Evolutionary conservation across 1,140 invertebrate species (phyloP).

Genomic region (Drosophila triauraria): DNA sequence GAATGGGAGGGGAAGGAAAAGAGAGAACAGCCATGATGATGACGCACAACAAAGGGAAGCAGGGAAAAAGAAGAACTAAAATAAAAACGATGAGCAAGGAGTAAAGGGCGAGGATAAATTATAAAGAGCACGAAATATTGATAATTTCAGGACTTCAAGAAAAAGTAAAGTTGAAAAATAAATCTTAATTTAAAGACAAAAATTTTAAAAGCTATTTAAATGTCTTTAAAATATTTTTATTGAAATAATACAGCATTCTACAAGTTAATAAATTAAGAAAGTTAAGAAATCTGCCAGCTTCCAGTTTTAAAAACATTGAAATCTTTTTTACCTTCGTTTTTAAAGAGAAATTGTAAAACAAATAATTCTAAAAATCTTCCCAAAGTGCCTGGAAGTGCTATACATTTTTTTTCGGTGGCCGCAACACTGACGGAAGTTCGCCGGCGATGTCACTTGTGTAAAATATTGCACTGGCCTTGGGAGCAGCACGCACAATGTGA

Average conservation of each 20-base stretch:
- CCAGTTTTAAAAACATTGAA: no score
- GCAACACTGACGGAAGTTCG: slow-evolving; percentile 67
- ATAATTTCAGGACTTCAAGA: no score
- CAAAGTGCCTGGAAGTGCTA: not conserved
- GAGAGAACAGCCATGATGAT: slow-evolving; percentile 45
- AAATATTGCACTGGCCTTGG: slow-evolving; percentile 81
- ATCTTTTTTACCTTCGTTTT: no score
- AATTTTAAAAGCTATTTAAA: not conserved
- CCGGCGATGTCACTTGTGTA: slow-evolving; percentile 61
- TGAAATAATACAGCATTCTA: no score
- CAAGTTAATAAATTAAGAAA: no score
- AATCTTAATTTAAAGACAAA: not conserved
- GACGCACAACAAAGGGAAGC: slow-evolving; percentile 24
- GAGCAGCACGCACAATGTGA: slow-evolving; percentile 73
- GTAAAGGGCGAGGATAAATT: slow-evolving; percentile 2
- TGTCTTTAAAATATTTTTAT: no score
- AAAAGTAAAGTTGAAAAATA: not conserved
- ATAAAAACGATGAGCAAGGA: slow-evolving; percentile 18
- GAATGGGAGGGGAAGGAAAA: slow-evolving; percentile 41
- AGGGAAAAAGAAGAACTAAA: not conserved
- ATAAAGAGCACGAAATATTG: not conserved
- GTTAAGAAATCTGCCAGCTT: no score
- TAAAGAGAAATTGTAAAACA: no score
- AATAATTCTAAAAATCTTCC: no score
- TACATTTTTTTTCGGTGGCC: slow-evolving; percentile 3